These are phyloP conservation scores for Neoseiulus cucumeris DNA, from an alignment of 1,140 invertebrate species.

Conservation along the genomic window DNA sequence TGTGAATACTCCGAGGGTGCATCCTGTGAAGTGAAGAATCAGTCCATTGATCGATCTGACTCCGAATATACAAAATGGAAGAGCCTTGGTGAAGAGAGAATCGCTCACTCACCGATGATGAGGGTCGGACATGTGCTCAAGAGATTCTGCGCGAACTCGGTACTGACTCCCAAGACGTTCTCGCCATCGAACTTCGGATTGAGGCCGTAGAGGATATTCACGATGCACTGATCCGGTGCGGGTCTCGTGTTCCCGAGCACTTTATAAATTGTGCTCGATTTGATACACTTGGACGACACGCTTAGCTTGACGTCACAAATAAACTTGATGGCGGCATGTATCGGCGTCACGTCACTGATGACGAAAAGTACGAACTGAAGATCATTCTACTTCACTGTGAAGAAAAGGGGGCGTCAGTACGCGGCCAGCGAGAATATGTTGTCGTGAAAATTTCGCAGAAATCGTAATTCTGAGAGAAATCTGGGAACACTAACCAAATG, in stretches of 20 bases:
- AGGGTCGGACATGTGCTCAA: not conserved
- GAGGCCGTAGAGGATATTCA: constrained; percentile 1
- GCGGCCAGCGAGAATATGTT: too few relatives aligned
- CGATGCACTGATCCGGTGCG: not conserved
- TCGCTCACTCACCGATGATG: constrained; percentile 9
- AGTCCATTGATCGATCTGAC: too few relatives aligned
- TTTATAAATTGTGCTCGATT: not conserved
- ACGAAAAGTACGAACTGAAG: not conserved
- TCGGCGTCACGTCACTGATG: not conserved
- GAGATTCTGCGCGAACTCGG: not conserved
- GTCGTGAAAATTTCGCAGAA: too few relatives aligned
- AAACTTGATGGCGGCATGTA: not conserved
- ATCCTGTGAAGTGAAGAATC: too few relatives aligned
- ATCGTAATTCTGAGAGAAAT: too few relatives aligned
- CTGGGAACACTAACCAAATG: not conserved
- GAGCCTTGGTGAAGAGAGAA: too few relatives aligned
- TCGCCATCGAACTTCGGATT: not conserved
- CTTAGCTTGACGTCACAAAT: not conserved
- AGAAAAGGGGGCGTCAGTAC: not conserved
- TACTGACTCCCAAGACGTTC: not conserved
- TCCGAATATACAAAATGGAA: too few relatives aligned
- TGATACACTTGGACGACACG: not conserved
- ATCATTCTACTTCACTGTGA: not conserved
- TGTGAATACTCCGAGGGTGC: too few relatives aligned
- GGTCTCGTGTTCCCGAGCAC: not conserved